A percentile compares a stretch with the other conserved stretches of the same genome.
phyloP scores from a whole-genome alignment of 2,113 vertebrate genomes.

The Rhodinocichla rosea region DNA sequence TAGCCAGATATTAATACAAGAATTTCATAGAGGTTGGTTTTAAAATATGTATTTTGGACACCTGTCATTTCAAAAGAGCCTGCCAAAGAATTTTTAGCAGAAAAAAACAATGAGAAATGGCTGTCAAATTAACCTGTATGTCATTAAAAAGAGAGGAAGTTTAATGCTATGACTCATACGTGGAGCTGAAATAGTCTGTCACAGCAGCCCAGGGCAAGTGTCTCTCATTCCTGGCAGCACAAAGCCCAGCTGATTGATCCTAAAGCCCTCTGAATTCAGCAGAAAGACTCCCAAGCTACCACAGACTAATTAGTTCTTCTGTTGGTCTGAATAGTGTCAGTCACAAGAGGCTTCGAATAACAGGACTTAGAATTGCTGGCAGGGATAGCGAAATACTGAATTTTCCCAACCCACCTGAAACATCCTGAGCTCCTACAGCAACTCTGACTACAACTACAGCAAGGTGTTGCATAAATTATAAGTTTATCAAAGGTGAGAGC shows the following conservation, averaged over 20 bases:
- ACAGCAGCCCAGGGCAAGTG: not conserved
- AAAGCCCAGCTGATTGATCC: conserved; percentile 4
- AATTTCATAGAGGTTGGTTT: not conserved
- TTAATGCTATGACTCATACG: not conserved
- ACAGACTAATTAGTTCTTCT: conserved; percentile 28
- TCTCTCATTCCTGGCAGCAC: not conserved
- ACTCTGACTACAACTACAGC: not conserved
- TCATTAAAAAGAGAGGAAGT: not conserved
- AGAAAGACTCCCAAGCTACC: not conserved
- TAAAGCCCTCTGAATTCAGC: not conserved
- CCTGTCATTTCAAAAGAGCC: not conserved
- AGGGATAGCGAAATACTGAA: not conserved
- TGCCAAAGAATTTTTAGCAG: not conserved
- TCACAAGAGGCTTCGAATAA: not conserved
- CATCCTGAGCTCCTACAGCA: not conserved
- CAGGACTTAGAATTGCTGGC: not conserved
- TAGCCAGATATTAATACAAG: not conserved
- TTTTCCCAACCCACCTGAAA: not conserved
- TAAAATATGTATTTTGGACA: conserved; percentile 14
- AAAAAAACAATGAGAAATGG: not conserved
- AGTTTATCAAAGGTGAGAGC: not conserved
- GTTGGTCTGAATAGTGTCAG: not conserved
- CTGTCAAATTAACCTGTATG: not conserved
- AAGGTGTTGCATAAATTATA: not conserved
- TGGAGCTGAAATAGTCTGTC: not conserved